Evolutionary conservation across 2,113 vertebrate species (phyloP), one percentile per base, ranked within the genome.

Genomic region (Saccopteryx leptura): DNA sequence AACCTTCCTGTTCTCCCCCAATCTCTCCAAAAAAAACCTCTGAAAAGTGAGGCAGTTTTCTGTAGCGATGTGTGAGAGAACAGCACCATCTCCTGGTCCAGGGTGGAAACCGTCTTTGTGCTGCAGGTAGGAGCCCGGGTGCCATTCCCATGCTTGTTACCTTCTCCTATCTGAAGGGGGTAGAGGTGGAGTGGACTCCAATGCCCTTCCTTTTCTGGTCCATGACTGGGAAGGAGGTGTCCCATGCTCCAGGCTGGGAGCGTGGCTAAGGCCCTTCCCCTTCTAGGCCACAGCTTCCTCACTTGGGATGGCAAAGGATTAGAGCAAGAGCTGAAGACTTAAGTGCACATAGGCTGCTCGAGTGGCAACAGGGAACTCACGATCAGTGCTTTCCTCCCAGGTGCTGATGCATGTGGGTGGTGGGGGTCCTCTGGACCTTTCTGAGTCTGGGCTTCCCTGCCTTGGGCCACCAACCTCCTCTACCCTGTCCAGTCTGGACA

Each of bases 71-170:
- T 24, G 63, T 11, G 21, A 81, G 96, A 11, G 13, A 94, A 89
- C 61, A 96, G 96, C 83, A 23, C 97, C 97, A 97, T 11, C 97
- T 98, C 58, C 96, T 95, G 97, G 97, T 48, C 33, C 15, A 11
- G 23, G 17, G 4, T 60, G 56, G 91, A 52, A 95, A 80, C 54
- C 0, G 54, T 17, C 54, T 84, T 58, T 24, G 9, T 23, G 23
- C 23, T 4, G 52, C 15, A 3, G 15, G 18, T 52, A 2, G 26
- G 39, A 52, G 28, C 26, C 0, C 9, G 0, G 0, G 5, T 2
- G 10, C 3, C 2, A 9, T 14, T 23, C 9, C 23, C 9, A 4
- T 1, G 33, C 8, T 79, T 18, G 56, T 63, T 23, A n/a, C 23
- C 17, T 80, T 3, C 48, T 4, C 58, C 23, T 46, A 33, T 3